Evolutionary conservation across 1,140 invertebrate species (phyloP).

Genomic region (Drosophila triauraria): DNA sequence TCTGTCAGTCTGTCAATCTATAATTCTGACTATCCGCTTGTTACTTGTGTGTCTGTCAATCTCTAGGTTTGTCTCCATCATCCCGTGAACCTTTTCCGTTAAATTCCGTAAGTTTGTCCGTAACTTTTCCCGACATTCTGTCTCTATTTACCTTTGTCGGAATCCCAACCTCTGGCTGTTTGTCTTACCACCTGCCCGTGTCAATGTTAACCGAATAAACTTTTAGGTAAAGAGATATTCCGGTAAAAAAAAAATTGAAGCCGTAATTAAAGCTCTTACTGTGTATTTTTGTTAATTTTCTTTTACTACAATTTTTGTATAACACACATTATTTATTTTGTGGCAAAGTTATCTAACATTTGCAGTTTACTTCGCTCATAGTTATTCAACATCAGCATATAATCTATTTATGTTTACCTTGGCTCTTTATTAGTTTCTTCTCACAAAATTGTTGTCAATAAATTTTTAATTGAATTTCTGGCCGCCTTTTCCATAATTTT

Average conservation of each 20-base stretch:
- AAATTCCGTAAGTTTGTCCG: conserved; percentile 21
- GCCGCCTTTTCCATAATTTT: conserved; percentile 8
- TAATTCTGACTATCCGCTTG: conserved; percentile 2
- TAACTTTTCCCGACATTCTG: conserved; percentile 26
- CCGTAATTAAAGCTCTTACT: conserved; percentile 3
- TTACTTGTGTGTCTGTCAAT: conserved; percentile 17
- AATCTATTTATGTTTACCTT: conserved; percentile 20
- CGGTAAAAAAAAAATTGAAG: not conserved
- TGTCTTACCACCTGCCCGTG: conserved; percentile 21
- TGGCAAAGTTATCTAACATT: not conserved
- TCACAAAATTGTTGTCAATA: conserved; percentile 14
- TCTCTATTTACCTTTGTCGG: conserved; percentile 19
- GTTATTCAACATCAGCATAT: conserved; percentile 2
- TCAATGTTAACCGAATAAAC: conserved; percentile 7
- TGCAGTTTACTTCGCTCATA: not conserved
- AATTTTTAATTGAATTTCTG: conserved; percentile 33
- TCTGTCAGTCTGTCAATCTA: conserved; percentile 25
- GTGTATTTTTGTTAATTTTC: conserved; percentile 2
- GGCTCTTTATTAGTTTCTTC: not conserved
- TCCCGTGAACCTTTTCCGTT: conserved; percentile 2
- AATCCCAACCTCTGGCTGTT: conserved; percentile 15
- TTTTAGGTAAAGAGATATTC: conserved; percentile 8
- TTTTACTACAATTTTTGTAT: conserved; percentile 2
- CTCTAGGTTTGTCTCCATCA: not conserved
- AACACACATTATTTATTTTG: not conserved